Evolutionary conservation across 30 jellyfish, hydroid and myxozoan genomes (phyloP).

Genomic region (Hydra vulgaris): DNA sequence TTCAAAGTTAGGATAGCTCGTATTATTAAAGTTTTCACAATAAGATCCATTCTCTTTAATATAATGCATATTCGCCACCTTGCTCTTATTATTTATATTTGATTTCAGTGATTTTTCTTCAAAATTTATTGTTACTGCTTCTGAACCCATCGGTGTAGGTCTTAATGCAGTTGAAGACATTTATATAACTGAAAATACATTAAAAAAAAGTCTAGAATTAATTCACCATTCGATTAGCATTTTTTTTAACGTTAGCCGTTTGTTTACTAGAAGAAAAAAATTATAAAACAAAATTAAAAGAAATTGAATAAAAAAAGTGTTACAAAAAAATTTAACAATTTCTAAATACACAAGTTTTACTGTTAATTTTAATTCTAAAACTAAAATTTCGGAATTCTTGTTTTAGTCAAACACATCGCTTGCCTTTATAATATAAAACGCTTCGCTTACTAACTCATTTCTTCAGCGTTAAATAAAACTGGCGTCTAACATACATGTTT

Average conservation of each 20-base stretch:
- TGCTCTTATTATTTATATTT: not conserved
- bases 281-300: too few species aligned
- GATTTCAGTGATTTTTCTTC: not conserved
- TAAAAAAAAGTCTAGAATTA: not conserved
- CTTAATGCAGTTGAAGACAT: constrained; percentile 19
- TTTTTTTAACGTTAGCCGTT: not conserved
- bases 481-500: constrained; percentile 22
- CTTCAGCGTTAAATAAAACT: not conserved
- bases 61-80: not conserved
- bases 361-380: not conserved
- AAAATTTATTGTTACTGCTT: constrained; percentile 7
- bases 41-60: not conserved
- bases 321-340: too few species aligned
- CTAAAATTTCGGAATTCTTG: not conserved
- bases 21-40: not conserved
- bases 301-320: too few species aligned
- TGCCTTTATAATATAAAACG: not conserved
- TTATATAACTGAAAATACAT: not conserved
- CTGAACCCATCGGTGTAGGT: constrained; percentile 32
- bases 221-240: too few species aligned
- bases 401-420: not conserved
- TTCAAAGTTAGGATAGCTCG: constrained; percentile 7
- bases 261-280: not conserved
- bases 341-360: not conserved
- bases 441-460: constrained; percentile 2